These are phyloP conservation scores for Pterocles orientalis DNA, from an alignment of 2,113 vertebrate genomes.

Conservation along the genomic window DNA sequence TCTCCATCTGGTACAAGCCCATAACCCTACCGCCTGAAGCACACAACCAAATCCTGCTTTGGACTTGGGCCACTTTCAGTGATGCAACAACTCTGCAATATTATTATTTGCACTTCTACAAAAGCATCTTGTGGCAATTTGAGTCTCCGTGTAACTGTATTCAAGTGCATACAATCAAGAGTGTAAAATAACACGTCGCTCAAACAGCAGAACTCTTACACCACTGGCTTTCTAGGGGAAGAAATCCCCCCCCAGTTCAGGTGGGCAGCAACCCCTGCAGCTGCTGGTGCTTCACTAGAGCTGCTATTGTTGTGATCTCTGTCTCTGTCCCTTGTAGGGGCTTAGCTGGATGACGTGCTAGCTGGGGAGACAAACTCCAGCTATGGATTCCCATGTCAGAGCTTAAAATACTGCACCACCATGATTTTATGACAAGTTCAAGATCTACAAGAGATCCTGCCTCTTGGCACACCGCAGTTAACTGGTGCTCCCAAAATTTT, in stretches of 20 bases:
- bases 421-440: background rate
- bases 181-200: background rate
- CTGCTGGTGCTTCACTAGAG: background rate
- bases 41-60: background rate
- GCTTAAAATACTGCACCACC: background rate
- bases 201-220: background rate
- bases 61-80: background rate
- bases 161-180: background rate
- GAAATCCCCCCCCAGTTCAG: background rate
- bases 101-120: background rate
- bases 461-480: background rate
- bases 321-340: background rate
- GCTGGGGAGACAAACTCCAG: background rate
- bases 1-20: constrained; percentile 33
- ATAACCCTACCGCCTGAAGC: background rate
- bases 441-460: background rate
- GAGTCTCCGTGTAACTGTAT: background rate
- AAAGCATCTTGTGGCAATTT: background rate
- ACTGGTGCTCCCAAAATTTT: background rate
- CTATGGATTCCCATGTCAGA: background rate
- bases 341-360: background rate
- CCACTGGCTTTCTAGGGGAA: background rate
- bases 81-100: background rate
- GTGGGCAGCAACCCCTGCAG: background rate
- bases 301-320: background rate